Base-by-base conservation (phyloP, 2,888 invertebrate genomes). In the Caenorhabditis zanzibari region DNA sequence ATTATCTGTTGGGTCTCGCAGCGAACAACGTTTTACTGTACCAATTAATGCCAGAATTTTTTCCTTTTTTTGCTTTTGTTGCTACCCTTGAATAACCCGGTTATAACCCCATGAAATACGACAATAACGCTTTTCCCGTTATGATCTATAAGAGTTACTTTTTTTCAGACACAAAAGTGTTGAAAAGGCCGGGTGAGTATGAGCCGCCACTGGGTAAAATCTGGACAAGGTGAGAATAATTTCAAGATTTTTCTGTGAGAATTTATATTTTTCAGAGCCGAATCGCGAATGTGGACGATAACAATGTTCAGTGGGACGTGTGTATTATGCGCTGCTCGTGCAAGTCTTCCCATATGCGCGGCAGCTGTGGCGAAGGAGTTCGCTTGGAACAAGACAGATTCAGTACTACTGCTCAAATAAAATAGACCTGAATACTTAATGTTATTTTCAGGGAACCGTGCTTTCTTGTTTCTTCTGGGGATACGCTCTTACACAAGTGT, bases 381-480 rank as follows among this genome's bases (percentile, higher is more conserved):
- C 90, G 94, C 94, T 75, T 95, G 95, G 95, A 94, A 94, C 88
- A 95, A 95, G 93, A 94, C 95, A 24, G 94, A 95, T 87, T 94
- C 95, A 3, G 92, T 92, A 77, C n/a, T n/a, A n/a, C n/a, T n/a
- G n/a, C n/a, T n/a, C n/a, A n/a, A n/a, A n/a, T n/a, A n/a, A n/a
- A n/a, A n/a, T n/a, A n/a, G n/a, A n/a, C n/a, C n/a, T n/a, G n/a
- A n/a, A n/a, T n/a, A n/a, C n/a, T n/a, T n/a, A n/a, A n/a, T n/a
- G n/a, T n/a, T n/a, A 32, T 44, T 75, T 84, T 32, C 83, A 92
- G 92, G 95, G 95, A n/a, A 94, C 95, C 0, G 94, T 95, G 64
- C 92, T 95, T 32, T 95, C 95, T 26, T 95, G 95, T 28, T 95
- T 95, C 91, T 95, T 95, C 91, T 95, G 95, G 95, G 95, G 95